A percentile compares a stretch with the other conserved stretches of the same genome.
Evolutionary conservation across 2,888 invertebrate genomes (phyloP).

Genomic region (Philaethria dido): DNA sequence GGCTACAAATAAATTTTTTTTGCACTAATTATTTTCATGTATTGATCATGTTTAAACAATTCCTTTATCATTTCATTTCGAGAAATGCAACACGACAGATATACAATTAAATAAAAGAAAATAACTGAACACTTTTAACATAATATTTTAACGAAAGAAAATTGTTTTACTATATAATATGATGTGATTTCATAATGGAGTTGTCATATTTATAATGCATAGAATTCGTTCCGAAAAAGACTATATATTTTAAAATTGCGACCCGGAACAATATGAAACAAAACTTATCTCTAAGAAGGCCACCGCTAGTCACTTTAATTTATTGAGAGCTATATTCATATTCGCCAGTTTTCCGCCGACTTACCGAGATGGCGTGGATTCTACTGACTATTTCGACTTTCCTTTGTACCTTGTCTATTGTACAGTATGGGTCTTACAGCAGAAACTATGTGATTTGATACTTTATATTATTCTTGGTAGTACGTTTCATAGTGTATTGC

Average conservation of each 20-base stretch:
- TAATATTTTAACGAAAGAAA: constrained; percentile 6
- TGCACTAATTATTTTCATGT: constrained; percentile 7
- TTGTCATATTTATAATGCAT: constrained; percentile 37
- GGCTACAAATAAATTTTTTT: neutral
- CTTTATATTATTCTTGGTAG: constrained; percentile 39
- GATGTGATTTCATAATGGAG: neutral
- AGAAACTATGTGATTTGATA: constrained; percentile 53
- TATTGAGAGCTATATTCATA: constrained; percentile 52
- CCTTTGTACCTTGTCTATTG: constrained; percentile 68
- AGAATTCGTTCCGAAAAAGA: constrained; percentile 24
- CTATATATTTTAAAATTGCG: constrained; percentile 1
- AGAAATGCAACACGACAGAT: neutral
- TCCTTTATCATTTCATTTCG: neutral
- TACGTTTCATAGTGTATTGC: too few relatives aligned
- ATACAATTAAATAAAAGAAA: neutral
- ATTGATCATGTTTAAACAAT: constrained; percentile 1
- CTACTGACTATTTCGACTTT: constrained; percentile 61
- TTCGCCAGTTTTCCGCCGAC: constrained; percentile 52
- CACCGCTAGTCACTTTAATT: constrained; percentile 50
- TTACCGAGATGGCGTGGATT: constrained; percentile 57
- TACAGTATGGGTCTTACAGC: constrained; percentile 43
- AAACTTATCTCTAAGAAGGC: constrained; percentile 44
- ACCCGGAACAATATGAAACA: constrained; percentile 30
- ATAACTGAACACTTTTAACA: neutral
- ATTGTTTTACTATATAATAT: neutral